Evolutionary conservation across 2,888 invertebrate genomes (phyloP).

Genomic region (Choreutis nemorana): DNA sequence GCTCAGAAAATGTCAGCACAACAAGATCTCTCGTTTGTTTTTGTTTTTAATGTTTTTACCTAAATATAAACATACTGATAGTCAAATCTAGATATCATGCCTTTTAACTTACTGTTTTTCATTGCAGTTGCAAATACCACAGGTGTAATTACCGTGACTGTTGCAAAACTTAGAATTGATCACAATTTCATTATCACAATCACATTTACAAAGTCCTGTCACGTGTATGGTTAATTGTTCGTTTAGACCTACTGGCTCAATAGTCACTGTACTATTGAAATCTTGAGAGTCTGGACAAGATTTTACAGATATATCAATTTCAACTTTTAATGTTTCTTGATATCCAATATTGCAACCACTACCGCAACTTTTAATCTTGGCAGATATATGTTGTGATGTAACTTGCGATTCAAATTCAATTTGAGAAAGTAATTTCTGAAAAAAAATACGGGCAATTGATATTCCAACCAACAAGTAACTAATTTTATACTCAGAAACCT

Average conservation of each 20-base stretch:
- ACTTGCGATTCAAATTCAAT: no score
- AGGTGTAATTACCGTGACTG: conserved; percentile 56
- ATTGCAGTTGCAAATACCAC: conserved; percentile 72
- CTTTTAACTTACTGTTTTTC: conserved; percentile 27
- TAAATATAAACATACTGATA: no score
- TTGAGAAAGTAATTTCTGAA: no score
- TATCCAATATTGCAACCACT: conserved; percentile 50
- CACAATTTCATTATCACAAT: conserved; percentile 66
- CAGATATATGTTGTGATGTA: no score
- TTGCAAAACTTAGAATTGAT: conserved; percentile 45
- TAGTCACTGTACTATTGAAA: conserved; percentile 9
- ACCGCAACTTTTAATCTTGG: conserved; percentile 12
- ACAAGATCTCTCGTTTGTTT: no score
- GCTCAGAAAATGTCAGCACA: no score
- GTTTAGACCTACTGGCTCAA: conserved; percentile 68
- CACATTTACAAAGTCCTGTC: conserved; percentile 77
- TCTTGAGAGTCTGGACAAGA: conserved; percentile 18
- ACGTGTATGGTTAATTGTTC: conserved; percentile 74
- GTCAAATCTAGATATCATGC: no score
- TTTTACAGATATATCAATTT: conserved; percentile 66
- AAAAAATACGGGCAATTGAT: no score
- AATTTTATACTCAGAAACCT: no score
- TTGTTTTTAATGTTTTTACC: no score
- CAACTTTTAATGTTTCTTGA: conserved; percentile 71
- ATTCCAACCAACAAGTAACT: no score